phyloP scores from a whole-genome alignment of 2,797 vertebrate genomes.

The Sylvia borin region DNA sequence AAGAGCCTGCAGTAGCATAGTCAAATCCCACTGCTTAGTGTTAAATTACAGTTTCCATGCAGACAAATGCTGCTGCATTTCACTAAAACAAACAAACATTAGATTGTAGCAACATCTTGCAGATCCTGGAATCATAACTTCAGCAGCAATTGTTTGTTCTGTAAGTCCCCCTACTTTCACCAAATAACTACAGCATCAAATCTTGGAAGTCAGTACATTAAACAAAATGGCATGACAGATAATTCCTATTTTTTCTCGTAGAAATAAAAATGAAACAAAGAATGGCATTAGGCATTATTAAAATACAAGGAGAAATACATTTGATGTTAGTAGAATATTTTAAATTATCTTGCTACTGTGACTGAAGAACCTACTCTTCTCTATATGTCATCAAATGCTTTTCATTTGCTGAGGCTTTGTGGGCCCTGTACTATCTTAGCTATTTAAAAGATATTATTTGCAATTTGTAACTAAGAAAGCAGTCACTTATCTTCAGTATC shows the following conservation, averaged over 20 bases:
- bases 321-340: background rate
- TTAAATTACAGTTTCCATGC: conserved; percentile 56
- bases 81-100: conserved; percentile 61
- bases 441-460: background rate
- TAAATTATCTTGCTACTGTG: background rate
- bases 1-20: conserved; percentile 44
- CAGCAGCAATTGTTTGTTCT: conserved; percentile 57
- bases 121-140: conserved; percentile 48
- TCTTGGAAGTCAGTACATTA: background rate
- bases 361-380: background rate
- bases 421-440: background rate
- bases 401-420: background rate
- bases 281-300: background rate
- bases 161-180: conserved; percentile 28
- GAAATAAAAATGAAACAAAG: background rate
- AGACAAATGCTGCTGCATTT: conserved; percentile 56
- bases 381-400: background rate
- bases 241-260: background rate
- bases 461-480: background rate
- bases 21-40: conserved; percentile 54
- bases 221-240: background rate
- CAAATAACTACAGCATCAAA: conserved; percentile 22
- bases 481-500: background rate
- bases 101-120: conserved; percentile 43
- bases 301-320: background rate